Conservation (phyloP, 2,888 invertebrate species). For the Cheilosia pagana region DNA sequence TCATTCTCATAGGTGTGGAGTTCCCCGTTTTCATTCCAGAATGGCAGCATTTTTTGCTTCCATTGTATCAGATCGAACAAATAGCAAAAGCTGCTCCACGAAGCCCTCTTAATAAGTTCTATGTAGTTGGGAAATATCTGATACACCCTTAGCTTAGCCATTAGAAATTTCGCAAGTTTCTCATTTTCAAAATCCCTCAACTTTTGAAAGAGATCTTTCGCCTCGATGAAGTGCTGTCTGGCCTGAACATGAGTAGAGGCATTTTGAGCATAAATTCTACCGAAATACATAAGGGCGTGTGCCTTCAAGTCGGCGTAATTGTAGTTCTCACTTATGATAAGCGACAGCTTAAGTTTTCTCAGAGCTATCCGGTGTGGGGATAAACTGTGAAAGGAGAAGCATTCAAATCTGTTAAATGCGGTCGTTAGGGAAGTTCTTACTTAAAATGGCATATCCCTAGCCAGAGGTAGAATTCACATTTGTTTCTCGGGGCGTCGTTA, state of each 20-base stretch:
- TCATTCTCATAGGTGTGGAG: constrained; percentile 14
- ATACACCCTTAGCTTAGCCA: constrained; percentile 55
- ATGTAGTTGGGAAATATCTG: constrained; percentile 61
- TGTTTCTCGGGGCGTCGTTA: constrained; percentile 28
- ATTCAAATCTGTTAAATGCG: background rate
- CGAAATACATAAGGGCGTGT: constrained; percentile 43
- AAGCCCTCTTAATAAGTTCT: constrained; percentile 46
- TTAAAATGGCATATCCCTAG: constrained; percentile 59
- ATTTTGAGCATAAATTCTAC: constrained; percentile 56
- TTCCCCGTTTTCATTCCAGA: constrained; percentile 46
- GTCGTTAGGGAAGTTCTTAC: constrained; percentile 1
- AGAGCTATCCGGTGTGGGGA: constrained; percentile 4
- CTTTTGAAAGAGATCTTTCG: constrained; percentile 31
- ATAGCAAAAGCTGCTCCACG: constrained; percentile 37
- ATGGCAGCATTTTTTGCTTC: constrained; percentile 57
- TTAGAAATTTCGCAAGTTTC: constrained; percentile 48
- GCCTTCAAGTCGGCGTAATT: constrained; percentile 44
- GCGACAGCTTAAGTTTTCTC: constrained; percentile 54
- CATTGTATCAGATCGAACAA: constrained; percentile 59
- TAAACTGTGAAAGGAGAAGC: constrained; percentile 10
- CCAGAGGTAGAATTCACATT: constrained; percentile 60
- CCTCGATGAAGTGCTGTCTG: constrained; percentile 47
- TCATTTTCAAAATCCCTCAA: constrained; percentile 56
- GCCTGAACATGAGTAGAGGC: constrained; percentile 18
- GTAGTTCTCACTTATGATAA: constrained; percentile 41